These are phyloP conservation scores for Bradypodion pumilum DNA, from an alignment of 2,797 vertebrate genomes.

Conservation along the genomic window DNA sequence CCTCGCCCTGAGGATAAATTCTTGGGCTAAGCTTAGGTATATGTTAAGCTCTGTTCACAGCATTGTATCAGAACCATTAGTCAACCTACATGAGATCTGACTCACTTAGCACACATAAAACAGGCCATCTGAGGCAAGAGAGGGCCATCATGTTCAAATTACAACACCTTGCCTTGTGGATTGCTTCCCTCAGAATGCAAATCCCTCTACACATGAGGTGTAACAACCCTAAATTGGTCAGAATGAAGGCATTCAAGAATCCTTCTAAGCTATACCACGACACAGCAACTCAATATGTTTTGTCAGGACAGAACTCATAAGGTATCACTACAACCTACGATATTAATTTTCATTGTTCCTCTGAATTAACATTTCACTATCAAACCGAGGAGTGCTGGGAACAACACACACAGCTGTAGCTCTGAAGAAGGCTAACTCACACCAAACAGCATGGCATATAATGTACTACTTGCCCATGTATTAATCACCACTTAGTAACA, in stretches of 20 bases:
- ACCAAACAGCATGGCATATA: neutral
- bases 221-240: neutral
- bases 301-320: neutral
- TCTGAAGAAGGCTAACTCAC: neutral
- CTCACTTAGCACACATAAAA: neutral
- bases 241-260: neutral
- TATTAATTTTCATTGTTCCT: neutral
- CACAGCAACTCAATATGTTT: neutral
- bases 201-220: too few species aligned
- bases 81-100: neutral
- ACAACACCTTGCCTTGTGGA: neutral
- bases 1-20: slow-evolving; percentile 10
- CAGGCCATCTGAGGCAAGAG: neutral
- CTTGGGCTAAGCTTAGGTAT: neutral
- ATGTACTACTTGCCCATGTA: neutral
- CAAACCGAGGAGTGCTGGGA: neutral
- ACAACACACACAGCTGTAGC: neutral
- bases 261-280: neutral
- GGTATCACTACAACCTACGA: neutral
- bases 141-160: neutral
- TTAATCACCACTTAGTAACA: neutral
- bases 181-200: neutral
- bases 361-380: slow-evolving; percentile 6
- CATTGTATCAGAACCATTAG: neutral
- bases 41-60: neutral